phyloP scores from a whole-genome alignment of 2,888 invertebrate genomes.

The Alloscopus bannaensis region DNA sequence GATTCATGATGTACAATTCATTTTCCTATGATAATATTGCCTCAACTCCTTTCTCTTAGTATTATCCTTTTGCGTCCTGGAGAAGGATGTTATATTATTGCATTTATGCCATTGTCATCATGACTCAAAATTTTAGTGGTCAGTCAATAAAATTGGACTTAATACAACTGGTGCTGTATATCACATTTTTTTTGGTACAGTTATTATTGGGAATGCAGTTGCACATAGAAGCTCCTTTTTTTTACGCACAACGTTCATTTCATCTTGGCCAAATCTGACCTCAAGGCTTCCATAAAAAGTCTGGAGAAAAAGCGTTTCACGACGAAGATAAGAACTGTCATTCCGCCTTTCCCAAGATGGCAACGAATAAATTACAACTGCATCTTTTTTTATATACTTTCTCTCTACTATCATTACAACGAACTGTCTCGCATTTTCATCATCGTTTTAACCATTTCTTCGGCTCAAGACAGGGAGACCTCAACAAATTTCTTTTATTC shows the following conservation, averaged over 20 bases:
- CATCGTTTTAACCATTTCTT: slow-evolving; percentile 40
- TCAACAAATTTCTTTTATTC: slow-evolving; percentile 4
- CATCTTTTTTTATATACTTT: slow-evolving; percentile 20
- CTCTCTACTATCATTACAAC: slow-evolving; percentile 45
- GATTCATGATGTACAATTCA: slow-evolving; percentile 70
- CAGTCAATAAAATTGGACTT: too few species aligned
- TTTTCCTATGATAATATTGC: slow-evolving; percentile 68
- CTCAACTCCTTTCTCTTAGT: slow-evolving; percentile 16
- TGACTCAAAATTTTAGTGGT: too few species aligned
- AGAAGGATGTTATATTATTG: too few species aligned
- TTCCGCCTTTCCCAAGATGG: slow-evolving; percentile 64
- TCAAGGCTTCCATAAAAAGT: slow-evolving; percentile 48
- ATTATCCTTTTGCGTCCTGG: too few species aligned
- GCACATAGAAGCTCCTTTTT: too few species aligned
- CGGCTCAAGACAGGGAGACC: background rate
- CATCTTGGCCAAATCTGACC: slow-evolving; percentile 44
- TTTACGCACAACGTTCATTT: slow-evolving; percentile 22
- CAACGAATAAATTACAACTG: slow-evolving; percentile 69
- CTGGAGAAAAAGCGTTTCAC: slow-evolving; percentile 64
- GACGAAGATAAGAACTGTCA: slow-evolving; percentile 68
- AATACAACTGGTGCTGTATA: background rate
- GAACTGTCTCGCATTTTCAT: slow-evolving; percentile 45
- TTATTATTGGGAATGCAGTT: background rate
- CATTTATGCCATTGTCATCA: too few species aligned
- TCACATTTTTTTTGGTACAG: background rate